Evolutionary conservation across 2,888 invertebrate species (phyloP).

Genomic region (Eristalinus sepulchralis): DNA sequence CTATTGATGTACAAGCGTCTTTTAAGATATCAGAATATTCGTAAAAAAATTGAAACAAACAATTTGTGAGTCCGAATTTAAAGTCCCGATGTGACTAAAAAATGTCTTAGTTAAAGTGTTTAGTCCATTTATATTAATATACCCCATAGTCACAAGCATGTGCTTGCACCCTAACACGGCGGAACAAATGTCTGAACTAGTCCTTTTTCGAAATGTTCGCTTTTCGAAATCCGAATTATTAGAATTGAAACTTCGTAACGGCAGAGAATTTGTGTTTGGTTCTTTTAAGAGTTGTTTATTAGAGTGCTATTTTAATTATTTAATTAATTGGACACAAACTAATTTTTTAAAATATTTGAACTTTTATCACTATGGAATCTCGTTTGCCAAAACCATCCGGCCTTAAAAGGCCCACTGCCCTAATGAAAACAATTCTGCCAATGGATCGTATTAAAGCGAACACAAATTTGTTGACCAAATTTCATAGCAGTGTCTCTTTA

Average conservation of each 20-base stretch:
- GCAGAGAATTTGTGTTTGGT: conserved; percentile 33
- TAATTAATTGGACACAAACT: not conserved
- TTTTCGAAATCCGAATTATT: conserved; percentile 31
- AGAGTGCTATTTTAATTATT: not conserved
- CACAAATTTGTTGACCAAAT: conserved; percentile 33
- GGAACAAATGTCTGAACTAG: conserved; percentile 2
- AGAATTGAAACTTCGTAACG: conserved; percentile 63
- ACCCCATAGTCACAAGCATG: not conserved
- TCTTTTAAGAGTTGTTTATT: conserved; percentile 38
- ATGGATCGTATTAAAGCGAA: conserved; percentile 77
- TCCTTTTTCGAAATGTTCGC: not conserved
- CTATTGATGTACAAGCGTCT: no score
- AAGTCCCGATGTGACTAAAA: no score
- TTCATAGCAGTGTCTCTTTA: not conserved
- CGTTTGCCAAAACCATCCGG: conserved; percentile 81
- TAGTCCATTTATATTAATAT: no score
- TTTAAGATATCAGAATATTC: no score
- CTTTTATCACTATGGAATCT: conserved; percentile 81
- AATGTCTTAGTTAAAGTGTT: no score
- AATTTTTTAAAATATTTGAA: not conserved
- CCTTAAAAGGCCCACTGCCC: conserved; percentile 75
- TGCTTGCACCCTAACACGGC: not conserved
- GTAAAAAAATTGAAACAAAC: no score
- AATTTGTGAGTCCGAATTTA: no score
- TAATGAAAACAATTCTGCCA: conserved; percentile 76